Conservation (phyloP, 30 jellyfish, hydroid and myxozoan genomes). For the Catostylus mosaicus region DNA sequence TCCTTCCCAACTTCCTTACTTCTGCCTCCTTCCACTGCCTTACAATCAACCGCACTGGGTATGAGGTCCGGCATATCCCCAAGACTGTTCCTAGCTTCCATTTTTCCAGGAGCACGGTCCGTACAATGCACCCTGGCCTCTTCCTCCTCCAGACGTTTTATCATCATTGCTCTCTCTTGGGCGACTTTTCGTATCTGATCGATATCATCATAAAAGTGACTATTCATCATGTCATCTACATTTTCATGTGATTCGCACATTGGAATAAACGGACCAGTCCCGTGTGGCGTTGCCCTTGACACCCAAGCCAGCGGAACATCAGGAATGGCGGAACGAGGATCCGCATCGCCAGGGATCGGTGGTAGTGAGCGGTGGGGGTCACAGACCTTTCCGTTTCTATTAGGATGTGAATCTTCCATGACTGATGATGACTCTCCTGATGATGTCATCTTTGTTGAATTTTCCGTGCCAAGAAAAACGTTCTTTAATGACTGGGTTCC, state of each 20-base stretch:
- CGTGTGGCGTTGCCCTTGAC: constrained; percentile 34
- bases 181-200: constrained; percentile 69
- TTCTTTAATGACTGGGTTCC: not conserved
- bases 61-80: constrained; percentile 74
- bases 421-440: not conserved
- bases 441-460: not conserved
- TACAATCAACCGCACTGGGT: constrained; percentile 39
- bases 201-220: constrained; percentile 78
- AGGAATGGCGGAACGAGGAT: not conserved
- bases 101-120: constrained; percentile 1
- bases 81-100: constrained; percentile 31
- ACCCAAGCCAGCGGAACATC: constrained; percentile 60
- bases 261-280: constrained; percentile 70
- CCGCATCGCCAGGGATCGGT: constrained; percentile 52
- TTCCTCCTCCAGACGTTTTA: constrained; percentile 62
- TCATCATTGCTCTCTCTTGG: constrained; percentile 66
- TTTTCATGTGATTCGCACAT: constrained; percentile 43
- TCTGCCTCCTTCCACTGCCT: not conserved
- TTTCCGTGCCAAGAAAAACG: constrained; percentile 15
- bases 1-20: not conserved
- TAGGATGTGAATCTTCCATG: not conserved
- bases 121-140: constrained; percentile 22
- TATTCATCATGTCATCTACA: constrained; percentile 56
- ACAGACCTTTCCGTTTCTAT: not conserved
- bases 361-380: constrained; percentile 66